Base-by-base conservation (phyloP, 2,888 invertebrate genomes). In the Leuctra nigra region DNA sequence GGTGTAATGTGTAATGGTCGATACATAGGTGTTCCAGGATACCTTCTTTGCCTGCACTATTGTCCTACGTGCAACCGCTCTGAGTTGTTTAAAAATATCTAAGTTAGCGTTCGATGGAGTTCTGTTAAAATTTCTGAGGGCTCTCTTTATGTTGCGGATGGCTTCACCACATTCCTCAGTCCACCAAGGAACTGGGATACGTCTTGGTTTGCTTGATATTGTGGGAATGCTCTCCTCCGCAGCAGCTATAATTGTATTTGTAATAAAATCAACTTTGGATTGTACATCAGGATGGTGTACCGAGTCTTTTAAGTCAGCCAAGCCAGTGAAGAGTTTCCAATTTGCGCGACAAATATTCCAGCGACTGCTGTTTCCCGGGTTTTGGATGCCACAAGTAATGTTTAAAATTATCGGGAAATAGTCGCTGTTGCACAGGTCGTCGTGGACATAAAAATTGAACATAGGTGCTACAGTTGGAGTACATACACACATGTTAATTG, bases 1-100 rank as follows among this genome's bases (percentile, higher is more conserved):
- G 29, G 29, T 29, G 35, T n/a, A 18, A 18, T 2, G 13, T 25
- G 22, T 36, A 44, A 47, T 55, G 23, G 29, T 7, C 23, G 24
- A 39, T 20, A 56, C 48, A n/a, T 39, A 50, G 13, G 16, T 29
- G 9, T 53, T 16, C 53, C 53, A 53, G 1, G 53, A 53, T 14
- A n/a, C 13, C 3, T 23, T 36, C 14, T 36, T n/a, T 13, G 38
- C 22, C 36, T 14, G n/a, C n/a, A 36, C 36, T 6, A 53, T 53
- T 6, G 36, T 22, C n/a, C 18, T 14, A 4, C 38, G 35, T 4
- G 53, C 53, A 9, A 36, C 36, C 13, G 38, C 53, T 4, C 39
- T 4, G 4, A 53, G 22, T 16, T 16, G 36, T 53, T 14, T 7
- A 36, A 53, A 53, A n/a, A 14, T 23, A 4, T 36, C 38, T 13